phyloP scores from a whole-genome alignment of 2,888 invertebrate genomes.

The Tetragnatha montana region DNA sequence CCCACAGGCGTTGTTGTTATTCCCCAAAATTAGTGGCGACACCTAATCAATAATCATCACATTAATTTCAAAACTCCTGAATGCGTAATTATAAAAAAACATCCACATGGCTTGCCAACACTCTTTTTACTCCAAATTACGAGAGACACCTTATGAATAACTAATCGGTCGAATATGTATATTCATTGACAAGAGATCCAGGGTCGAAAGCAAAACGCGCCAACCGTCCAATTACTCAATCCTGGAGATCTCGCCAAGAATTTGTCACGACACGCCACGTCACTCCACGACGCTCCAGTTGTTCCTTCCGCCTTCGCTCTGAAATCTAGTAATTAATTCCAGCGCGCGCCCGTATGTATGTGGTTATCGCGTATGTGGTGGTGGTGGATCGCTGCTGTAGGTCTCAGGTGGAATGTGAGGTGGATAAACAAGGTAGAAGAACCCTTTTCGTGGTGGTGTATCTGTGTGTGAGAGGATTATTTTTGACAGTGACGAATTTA shows the following conservation, averaged over 20 bases:
- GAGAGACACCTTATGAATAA: neutral
- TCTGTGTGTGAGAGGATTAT: neutral
- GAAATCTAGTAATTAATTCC: slow-evolving; percentile 34
- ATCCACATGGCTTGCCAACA: neutral
- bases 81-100: too few species aligned
- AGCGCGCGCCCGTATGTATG: neutral
- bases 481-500: slow-evolving; percentile 54
- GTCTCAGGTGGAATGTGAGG: slow-evolving; percentile 12
- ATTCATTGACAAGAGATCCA: neutral
- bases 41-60: neutral
- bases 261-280: too few species aligned
- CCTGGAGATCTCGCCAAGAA: too few species aligned
- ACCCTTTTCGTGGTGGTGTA: slow-evolving; percentile 40
- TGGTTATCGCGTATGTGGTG: slow-evolving; percentile 27
- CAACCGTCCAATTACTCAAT: too few species aligned
- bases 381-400: slow-evolving; percentile 22
- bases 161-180: neutral
- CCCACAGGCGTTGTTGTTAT: neutral
- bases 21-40: neutral
- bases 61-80: neutral
- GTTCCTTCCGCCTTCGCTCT: neutral
- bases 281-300: too few species aligned
- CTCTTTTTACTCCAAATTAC: neutral
- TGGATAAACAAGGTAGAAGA: slow-evolving; percentile 11
- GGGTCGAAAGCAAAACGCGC: neutral